A percentile compares a stretch with the other conserved stretches of the same genome.
These are phyloP conservation scores for Phalacrocorax brasilianus DNA, from an alignment of 2,113 vertebrate genomes.

Conservation along the genomic window DNA sequence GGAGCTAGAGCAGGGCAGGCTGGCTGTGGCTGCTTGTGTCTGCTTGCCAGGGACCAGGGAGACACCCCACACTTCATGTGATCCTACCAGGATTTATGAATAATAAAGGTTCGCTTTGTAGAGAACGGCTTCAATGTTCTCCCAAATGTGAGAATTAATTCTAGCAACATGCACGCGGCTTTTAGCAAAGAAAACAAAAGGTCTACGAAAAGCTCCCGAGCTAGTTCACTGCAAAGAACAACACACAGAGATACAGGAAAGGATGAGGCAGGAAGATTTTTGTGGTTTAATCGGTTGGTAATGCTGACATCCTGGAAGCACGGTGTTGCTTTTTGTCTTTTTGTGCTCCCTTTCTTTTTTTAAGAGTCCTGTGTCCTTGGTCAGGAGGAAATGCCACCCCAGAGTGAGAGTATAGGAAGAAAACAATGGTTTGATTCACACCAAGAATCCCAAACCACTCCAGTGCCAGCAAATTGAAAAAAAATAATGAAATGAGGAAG, in stretches of 20 bases:
- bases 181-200: neutral
- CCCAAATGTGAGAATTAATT: neutral
- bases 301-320: neutral
- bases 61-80: neutral
- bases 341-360: neutral
- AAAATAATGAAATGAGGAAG: neutral
- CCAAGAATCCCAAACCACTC: neutral
- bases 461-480: neutral
- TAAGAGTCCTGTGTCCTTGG: neutral
- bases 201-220: neutral
- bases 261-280: neutral
- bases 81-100: neutral
- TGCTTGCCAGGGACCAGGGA: neutral
- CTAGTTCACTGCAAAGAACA: neutral
- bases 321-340: neutral
- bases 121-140: rapidly evolving
- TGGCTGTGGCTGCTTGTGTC: neutral
- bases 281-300: neutral
- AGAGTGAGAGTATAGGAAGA: neutral
- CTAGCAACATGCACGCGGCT: rapidly evolving
- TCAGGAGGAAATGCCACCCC: neutral
- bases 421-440: conserved; percentile 8
- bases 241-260: neutral
- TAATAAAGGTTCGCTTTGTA: neutral
- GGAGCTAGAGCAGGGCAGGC: neutral